A percentile compares a stretch with the other conserved stretches of the same genome.
These are phyloP conservation scores for Ceryle rudis DNA, from an alignment of 2,797 vertebrate species.

Conservation along the genomic window DNA sequence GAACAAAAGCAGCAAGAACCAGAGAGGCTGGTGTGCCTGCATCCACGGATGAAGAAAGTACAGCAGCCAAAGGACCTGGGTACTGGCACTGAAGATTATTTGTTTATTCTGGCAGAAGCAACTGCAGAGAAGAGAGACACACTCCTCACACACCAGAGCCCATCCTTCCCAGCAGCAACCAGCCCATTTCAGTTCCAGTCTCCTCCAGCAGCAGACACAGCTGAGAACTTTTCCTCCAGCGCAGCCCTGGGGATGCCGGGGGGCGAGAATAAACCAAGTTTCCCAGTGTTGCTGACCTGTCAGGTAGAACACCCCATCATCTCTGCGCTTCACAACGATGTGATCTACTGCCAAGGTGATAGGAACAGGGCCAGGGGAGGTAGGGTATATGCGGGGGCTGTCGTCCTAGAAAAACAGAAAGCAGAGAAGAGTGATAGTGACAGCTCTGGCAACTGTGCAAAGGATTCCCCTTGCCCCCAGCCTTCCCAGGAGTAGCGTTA, in stretches of 20 bases:
- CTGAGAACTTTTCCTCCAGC: not conserved
- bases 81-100: not conserved
- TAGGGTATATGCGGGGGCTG: constrained; percentile 88
- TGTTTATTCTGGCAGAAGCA: not conserved
- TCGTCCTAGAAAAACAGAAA: constrained; percentile 85
- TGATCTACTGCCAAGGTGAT: constrained; percentile 86
- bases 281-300: constrained; percentile 80
- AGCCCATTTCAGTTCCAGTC: not conserved
- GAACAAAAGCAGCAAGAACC: not conserved
- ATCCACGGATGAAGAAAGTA: fast-evolving
- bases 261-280: not conserved
- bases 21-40: not conserved
- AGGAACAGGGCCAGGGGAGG: constrained; percentile 89
- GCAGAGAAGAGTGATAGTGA: not conserved
- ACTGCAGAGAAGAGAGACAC: not conserved
- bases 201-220: not conserved
- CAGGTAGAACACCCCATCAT: constrained; percentile 88
- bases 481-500: not conserved
- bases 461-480: not conserved
- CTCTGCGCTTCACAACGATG: constrained; percentile 85
- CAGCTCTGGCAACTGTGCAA: not conserved
- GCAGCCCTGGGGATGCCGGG: not conserved
- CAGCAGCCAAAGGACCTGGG: not conserved
- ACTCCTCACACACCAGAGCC: not conserved
- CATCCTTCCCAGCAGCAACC: not conserved